These are phyloP conservation scores for Geopemphigus sp. DNA, from an alignment of 1,140 invertebrate species.

Conservation along the genomic window DNA sequence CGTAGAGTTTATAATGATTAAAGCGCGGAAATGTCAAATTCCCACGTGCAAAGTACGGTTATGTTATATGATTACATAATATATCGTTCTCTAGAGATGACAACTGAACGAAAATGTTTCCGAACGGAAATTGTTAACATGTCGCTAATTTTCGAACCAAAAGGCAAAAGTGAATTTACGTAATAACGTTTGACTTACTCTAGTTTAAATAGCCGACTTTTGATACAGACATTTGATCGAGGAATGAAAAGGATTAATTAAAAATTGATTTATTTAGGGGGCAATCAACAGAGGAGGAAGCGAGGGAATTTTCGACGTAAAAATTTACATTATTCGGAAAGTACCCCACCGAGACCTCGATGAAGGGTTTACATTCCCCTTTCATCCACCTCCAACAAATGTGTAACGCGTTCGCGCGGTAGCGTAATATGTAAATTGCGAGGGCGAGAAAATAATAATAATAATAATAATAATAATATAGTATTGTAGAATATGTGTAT, in stretches of 20 bases:
- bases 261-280: neutral
- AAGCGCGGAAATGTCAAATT: neutral
- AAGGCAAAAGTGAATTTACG: neutral
- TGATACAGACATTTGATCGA: neutral
- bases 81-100: neutral
- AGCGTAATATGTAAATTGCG: conserved; percentile 21
- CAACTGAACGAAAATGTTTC: neutral
- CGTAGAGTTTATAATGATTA: neutral
- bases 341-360: neutral
- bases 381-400: neutral
- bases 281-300: neutral
- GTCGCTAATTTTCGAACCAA: neutral
- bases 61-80: neutral
- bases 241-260: neutral
- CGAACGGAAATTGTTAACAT: neutral
- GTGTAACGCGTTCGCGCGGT: neutral
- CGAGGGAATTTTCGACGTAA: neutral
- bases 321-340: conserved; percentile 26
- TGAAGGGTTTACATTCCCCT: neutral
- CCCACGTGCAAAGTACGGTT: neutral
- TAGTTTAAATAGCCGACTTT: neutral
- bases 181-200: neutral
- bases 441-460: conserved; percentile 10
- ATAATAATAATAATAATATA: conserved; percentile 23
- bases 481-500: neutral